phyloP scores from a whole-genome alignment of 2,113 vertebrate species.

The Alouatta palliata region DNA sequence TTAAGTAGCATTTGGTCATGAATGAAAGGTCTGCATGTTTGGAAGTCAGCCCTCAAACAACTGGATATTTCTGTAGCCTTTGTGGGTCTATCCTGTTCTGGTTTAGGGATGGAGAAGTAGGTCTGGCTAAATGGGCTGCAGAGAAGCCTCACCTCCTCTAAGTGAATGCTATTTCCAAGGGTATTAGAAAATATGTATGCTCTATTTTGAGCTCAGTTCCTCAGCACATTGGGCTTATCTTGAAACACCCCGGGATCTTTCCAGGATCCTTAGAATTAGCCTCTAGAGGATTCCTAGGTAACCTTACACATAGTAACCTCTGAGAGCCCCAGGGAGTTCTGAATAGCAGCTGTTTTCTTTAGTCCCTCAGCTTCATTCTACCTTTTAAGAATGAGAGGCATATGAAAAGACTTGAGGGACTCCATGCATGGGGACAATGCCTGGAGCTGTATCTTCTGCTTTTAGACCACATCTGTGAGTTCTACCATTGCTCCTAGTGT shows the following conservation, averaged over 20 bases:
- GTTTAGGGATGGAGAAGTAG: neutral
- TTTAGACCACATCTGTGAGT: neutral
- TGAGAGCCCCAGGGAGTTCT: neutral
- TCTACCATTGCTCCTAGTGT: neutral
- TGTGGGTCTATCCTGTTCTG: neutral
- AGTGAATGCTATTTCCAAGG: neutral
- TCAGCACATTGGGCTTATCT: neutral
- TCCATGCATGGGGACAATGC: neutral
- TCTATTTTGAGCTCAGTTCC: neutral
- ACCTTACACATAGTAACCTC: too few species aligned
- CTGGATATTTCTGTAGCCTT: neutral
- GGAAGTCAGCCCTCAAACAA: slow-evolving; percentile 34
- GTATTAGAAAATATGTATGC: neutral
- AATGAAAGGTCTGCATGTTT: slow-evolving; percentile 12
- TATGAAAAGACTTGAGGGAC: neutral
- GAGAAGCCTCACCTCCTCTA: neutral
- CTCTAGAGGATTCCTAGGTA: neutral
- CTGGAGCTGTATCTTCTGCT: neutral
- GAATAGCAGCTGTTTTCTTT: neutral
- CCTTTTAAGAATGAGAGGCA: neutral
- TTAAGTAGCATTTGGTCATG: slow-evolving; percentile 48
- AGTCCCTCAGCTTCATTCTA: neutral
- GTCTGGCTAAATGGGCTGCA: neutral
- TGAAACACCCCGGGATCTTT: neutral
- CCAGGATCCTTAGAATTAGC: neutral